Percentiles rank a stretch among this genome's conserved stretches.
Evolutionary conservation across 2,888 invertebrate species (phyloP).

Genomic region (Brachypalpus laphriformis): DNA sequence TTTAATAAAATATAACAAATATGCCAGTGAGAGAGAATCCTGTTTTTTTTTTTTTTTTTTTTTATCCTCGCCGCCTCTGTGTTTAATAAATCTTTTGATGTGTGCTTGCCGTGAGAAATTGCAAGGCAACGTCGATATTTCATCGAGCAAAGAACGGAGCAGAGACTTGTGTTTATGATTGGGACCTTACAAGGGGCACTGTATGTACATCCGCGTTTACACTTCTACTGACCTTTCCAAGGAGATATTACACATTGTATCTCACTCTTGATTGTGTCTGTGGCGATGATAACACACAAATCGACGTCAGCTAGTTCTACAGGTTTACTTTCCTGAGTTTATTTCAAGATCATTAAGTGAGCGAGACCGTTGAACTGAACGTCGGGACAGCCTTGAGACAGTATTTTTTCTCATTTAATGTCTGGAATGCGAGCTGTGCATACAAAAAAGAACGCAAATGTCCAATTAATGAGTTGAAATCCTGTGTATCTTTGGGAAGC

Average conservation of each 20-base stretch:
- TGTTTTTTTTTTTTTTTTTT: neutral
- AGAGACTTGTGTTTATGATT: neutral
- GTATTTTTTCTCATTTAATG: neutral
- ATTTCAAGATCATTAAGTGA: constrained; percentile 37
- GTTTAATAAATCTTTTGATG: constrained; percentile 37
- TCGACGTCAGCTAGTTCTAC: constrained; percentile 25
- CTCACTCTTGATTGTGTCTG: neutral
- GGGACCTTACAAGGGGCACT: neutral
- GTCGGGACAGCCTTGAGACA: constrained; percentile 47
- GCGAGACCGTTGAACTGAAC: constrained; percentile 32
- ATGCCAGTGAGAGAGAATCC: neutral
- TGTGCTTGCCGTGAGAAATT: constrained; percentile 1
- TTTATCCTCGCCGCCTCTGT: neutral
- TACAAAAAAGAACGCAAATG: neutral
- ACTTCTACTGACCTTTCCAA: constrained; percentile 8
- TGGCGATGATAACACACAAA: constrained; percentile 25
- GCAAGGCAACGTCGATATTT: neutral
- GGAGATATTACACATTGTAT: constrained; percentile 6
- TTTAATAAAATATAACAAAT: constrained; percentile 56
- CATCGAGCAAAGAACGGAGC: neutral
- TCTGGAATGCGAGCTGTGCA: neutral
- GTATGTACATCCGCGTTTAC: too few relatives aligned
- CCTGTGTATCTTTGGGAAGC: neutral
- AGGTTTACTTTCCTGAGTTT: constrained; percentile 14
- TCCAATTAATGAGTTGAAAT: constrained; percentile 29